phyloP scores from a whole-genome alignment of 2,888 invertebrate species.

The Omphaloscelis lunosa region DNA sequence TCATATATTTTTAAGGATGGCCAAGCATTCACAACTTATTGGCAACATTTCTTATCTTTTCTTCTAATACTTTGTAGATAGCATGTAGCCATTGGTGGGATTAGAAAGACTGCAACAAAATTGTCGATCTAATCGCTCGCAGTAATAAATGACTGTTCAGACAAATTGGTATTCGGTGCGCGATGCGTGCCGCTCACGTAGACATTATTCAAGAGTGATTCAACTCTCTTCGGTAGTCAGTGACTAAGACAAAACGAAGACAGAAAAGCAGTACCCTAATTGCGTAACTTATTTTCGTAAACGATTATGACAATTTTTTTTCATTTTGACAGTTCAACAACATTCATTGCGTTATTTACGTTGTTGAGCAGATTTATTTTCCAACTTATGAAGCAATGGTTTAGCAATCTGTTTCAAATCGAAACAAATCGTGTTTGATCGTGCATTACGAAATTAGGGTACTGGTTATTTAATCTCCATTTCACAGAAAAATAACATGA shows the following conservation, averaged over 20 bases:
- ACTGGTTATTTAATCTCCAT: slow-evolving; percentile 18
- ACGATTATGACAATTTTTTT: too few species aligned
- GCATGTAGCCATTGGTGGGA: neutral
- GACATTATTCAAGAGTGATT: slow-evolving; percentile 39
- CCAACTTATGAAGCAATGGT: too few species aligned
- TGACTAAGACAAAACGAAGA: slow-evolving; percentile 43
- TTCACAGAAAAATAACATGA: neutral
- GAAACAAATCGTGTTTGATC: too few species aligned
- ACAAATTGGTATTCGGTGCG: slow-evolving; percentile 27
- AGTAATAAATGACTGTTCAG: slow-evolving; percentile 11
- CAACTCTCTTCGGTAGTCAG: slow-evolving; percentile 26
- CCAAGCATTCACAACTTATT: neutral
- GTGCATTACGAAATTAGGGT: too few species aligned
- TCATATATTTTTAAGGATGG: neutral
- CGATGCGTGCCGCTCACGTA: slow-evolving; percentile 17
- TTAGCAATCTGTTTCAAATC: too few species aligned
- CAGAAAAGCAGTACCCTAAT: too few species aligned
- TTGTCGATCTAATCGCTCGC: neutral
- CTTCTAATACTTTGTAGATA: neutral
- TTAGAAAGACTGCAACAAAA: neutral
- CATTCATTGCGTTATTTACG: too few species aligned
- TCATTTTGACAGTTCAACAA: too few species aligned
- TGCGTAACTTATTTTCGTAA: too few species aligned
- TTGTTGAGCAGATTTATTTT: too few species aligned
- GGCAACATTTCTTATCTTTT: neutral